Conservation (phyloP, 2,888 invertebrate species). For the Ophion costatus region DNA sequence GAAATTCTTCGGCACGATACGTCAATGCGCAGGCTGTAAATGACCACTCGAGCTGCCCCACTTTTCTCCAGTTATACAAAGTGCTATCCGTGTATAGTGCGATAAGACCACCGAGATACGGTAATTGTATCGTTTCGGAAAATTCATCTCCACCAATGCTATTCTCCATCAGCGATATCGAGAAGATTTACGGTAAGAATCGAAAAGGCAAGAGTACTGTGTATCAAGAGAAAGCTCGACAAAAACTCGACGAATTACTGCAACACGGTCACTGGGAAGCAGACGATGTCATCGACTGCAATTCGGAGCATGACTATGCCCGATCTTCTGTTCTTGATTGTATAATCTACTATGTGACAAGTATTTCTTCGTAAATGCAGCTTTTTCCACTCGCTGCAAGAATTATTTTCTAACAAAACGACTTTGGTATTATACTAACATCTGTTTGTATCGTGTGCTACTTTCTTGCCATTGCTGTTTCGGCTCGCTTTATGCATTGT, state of each 20-base stretch:
- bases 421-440: slow-evolving; percentile 9
- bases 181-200: slow-evolving; percentile 16
- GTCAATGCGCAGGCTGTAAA: too few species aligned
- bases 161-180: neutral
- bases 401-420: slow-evolving; percentile 7
- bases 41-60: too few species aligned
- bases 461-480: slow-evolving; percentile 3
- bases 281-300: too few species aligned
- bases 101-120: fast-evolving
- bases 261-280: too few species aligned
- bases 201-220: neutral
- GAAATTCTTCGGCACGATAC: too few species aligned
- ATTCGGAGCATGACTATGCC: slow-evolving; percentile 53
- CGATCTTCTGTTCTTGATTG: slow-evolving; percentile 44
- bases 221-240: slow-evolving; percentile 12
- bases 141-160: neutral
- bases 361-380: slow-evolving; percentile 12
- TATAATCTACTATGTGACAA: slow-evolving; percentile 61
- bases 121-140: too few species aligned
- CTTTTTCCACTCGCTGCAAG: slow-evolving; percentile 20
- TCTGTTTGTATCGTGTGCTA: slow-evolving; percentile 1
- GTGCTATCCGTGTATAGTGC: too few species aligned
- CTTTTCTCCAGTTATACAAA: too few species aligned
- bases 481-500: slow-evolving; percentile 4
- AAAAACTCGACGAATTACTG: slow-evolving; percentile 12